Conservation (phyloP, 53 echinoderm and acorn worm species). For the Holothuria leucospilota region DNA sequence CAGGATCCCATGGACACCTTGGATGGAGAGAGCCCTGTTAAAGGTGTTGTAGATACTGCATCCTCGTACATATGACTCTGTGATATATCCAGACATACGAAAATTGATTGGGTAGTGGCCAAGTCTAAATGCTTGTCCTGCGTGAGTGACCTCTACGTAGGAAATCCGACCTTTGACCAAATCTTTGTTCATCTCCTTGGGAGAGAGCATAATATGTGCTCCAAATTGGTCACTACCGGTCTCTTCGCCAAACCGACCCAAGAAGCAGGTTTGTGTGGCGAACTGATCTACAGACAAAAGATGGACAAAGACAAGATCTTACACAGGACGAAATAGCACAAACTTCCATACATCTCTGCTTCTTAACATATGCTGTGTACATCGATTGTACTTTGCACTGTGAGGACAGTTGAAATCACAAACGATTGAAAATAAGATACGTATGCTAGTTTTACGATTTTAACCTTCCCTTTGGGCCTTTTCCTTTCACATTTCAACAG, state of each 20-base stretch:
- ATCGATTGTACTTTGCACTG: too few relatives aligned
- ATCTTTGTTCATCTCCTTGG: conserved; percentile 72
- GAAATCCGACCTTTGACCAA: conserved; percentile 79
- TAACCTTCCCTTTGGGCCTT: too few relatives aligned
- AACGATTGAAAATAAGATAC: too few relatives aligned
- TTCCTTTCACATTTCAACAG: too few relatives aligned
- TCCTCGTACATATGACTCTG: conserved; percentile 90
- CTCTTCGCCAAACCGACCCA: conserved; percentile 92
- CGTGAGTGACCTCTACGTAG: conserved; percentile 94
- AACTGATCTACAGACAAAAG: conserved; percentile 70
- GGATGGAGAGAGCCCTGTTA: conserved; percentile 94
- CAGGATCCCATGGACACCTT: conserved; percentile 85
- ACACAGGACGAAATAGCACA: too few relatives aligned
- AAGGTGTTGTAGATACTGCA: conserved; percentile 93
- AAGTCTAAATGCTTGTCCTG: conserved; percentile 94
- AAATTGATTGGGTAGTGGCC: conserved; percentile 97
- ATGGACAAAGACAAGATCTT: not conserved
- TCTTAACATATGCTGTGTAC: too few relatives aligned
- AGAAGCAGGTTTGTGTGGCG: conserved; percentile 92
- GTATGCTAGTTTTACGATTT: too few relatives aligned
- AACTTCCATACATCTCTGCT: too few relatives aligned
- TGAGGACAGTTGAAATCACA: too few relatives aligned
- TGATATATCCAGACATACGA: conserved; percentile 89
- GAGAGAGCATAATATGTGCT: conserved; percentile 87
- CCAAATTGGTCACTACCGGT: conserved; percentile 96